Evolutionary conservation across 2,113 vertebrate species (phyloP).

Genomic region (Gadus chalcogrammus): DNA sequence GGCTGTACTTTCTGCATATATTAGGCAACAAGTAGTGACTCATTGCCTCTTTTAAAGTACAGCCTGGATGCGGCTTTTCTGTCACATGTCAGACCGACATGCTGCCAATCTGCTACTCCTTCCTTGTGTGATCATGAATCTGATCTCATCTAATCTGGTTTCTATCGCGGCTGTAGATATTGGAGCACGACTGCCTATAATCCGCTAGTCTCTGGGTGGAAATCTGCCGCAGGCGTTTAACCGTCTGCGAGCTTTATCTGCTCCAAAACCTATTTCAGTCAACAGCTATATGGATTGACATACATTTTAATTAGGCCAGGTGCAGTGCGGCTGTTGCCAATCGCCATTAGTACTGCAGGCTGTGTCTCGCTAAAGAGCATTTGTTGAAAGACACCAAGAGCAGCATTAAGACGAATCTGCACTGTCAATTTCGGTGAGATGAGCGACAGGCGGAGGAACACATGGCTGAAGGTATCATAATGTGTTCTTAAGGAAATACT

Average conservation of each 20-base stretch:
- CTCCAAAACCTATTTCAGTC: conserved; percentile 34
- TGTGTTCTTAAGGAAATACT: too few species aligned
- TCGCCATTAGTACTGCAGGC: conserved; percentile 34
- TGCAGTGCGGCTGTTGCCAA: conserved; percentile 14
- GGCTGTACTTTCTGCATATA: too few species aligned
- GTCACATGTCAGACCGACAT: too few species aligned
- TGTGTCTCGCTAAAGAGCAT: too few species aligned
- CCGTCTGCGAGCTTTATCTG: conserved; percentile 25
- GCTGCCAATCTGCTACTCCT: not conserved
- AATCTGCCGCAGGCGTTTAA: conserved; percentile 44
- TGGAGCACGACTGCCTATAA: conserved; percentile 16
- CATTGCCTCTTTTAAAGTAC: too few species aligned
- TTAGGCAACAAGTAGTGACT: too few species aligned
- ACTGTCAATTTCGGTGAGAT: too few species aligned
- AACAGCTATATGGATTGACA: conserved; percentile 28
- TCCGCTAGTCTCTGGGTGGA: conserved; percentile 48
- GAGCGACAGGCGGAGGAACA: too few species aligned
- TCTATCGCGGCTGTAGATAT: conserved; percentile 50
- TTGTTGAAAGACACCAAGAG: too few species aligned
- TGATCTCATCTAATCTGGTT: conserved; percentile 46
- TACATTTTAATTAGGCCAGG: conserved; percentile 46
- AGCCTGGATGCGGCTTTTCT: too few species aligned
- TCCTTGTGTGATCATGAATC: conserved; percentile 29
- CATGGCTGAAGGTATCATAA: too few species aligned
- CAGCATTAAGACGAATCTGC: too few species aligned